Conservation (phyloP, 1,140 invertebrate genomes). For the Brachionus sp. region DNA sequence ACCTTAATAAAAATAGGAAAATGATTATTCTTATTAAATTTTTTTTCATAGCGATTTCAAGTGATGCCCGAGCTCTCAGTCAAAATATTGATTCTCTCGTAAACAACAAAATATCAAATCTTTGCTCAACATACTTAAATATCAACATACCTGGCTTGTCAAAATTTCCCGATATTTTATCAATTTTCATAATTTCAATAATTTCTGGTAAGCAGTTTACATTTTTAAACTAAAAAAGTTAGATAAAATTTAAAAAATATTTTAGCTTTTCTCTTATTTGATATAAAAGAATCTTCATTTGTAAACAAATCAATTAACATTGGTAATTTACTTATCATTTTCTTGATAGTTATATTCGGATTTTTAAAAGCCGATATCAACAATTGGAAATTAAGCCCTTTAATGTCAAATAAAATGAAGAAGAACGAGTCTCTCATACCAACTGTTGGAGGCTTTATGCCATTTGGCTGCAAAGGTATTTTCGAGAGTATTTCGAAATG, state of each 20-base stretch:
- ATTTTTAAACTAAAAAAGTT: background rate
- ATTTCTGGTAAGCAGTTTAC: background rate
- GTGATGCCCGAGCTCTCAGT: constrained; percentile 15
- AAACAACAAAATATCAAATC: constrained; percentile 48
- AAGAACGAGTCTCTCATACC: background rate
- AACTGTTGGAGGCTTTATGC: constrained; percentile 59
- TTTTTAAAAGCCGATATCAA: constrained; percentile 17
- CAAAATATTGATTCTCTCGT: constrained; percentile 5
- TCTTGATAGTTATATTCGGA: constrained; percentile 14
- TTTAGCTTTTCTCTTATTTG: background rate
- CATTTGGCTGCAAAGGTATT: constrained; percentile 58
- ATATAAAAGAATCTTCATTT: constrained; percentile 26
- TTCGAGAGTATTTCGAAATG: constrained; percentile 52
- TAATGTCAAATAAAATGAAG: background rate
- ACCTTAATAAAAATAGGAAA: too few species aligned
- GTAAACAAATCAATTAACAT: constrained; percentile 7
- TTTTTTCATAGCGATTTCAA: background rate
- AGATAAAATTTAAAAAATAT: background rate
- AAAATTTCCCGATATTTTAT: background rate
- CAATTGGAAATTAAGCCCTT: background rate
- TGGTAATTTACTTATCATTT: background rate
- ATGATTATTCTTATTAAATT: too few species aligned
- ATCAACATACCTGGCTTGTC: constrained; percentile 73
- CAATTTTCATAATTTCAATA: background rate
- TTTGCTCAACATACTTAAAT: constrained; percentile 60